Evolutionary conservation across 1,140 invertebrate genomes (phyloP), one percentile per base, ranked within the genome.

Genomic region (Drosophila jambulina): DNA sequence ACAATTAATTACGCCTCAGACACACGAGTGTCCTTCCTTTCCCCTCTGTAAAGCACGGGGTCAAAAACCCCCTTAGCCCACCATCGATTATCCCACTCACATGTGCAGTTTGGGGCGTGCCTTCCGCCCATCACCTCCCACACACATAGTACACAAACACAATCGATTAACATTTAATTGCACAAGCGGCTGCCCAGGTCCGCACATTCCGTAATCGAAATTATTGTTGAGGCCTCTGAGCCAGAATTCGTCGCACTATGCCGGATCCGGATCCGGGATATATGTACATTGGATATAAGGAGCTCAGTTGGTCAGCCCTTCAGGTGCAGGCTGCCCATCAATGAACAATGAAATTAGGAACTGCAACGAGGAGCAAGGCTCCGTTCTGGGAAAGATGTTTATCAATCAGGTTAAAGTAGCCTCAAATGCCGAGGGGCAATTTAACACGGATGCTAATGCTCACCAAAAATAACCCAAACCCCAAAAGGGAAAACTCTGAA

Each of bases 151-250:
- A 48, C 78, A 72, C 78, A 79, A 79, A 71, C 83, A 74, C 83
- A 80, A 80, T 87, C 79, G 83, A 88, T 87, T 87, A 87, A 80
- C 84, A 87, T 87, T 87, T 87, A 87, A 87, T 88, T 88, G 68
- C 72, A 83, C 67, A 59, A 83, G 77, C 46, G 69, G 65, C 64
- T 63, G 72, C 49, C 53, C 36, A 57, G 82, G 57, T 23, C 51
- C 68, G 36, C 76, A 54, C 54, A 77, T 70, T 76, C 63, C 29
- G 75, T 78, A 83, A 88, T 87, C 80, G 83, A 87, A 83, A 80
- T 88, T 88, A 87, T 83, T 83, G 77, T 87, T 86, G 51, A 58
- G 46, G 17, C 29, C 68, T 72, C 76, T 27, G 56, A n/a, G 21
- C 40, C 53, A 76, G 62, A 54, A 46, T 63, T 48, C 49, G 64